Evolutionary conservation across 2,888 invertebrate genomes (phyloP).

Genomic region (Cylindroiulus punctatus): DNA sequence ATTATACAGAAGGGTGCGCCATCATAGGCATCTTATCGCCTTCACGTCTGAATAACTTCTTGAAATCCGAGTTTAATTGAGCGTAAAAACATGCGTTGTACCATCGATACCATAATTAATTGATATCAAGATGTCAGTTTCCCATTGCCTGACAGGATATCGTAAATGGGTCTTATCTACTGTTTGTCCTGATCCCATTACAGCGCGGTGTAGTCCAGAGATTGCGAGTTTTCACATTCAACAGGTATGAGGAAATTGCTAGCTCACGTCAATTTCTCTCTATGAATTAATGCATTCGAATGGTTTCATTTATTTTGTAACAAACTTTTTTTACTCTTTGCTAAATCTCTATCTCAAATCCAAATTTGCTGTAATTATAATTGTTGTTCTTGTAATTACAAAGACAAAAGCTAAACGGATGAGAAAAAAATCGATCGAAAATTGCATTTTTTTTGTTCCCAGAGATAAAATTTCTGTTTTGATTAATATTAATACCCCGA

Average conservation of each 20-base stretch:
- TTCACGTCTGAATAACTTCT: background rate
- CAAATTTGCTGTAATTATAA: background rate
- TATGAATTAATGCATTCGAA: no score
- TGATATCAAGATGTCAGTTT: background rate
- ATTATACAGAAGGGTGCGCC: background rate
- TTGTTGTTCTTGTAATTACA: background rate
- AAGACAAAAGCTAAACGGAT: background rate
- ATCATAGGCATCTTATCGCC: background rate
- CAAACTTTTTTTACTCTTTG: no score
- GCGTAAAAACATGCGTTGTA: background rate
- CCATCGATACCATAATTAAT: conserved; percentile 6
- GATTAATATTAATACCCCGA: conserved; percentile 7
- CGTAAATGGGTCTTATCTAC: background rate
- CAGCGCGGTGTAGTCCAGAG: background rate
- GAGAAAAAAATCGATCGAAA: background rate
- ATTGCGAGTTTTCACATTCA: background rate
- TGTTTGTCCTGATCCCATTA: background rate
- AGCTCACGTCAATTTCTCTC: background rate
- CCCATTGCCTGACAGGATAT: background rate
- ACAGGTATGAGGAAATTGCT: background rate
- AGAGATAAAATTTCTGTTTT: background rate
- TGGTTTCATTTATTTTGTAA: no score
- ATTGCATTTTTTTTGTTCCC: background rate
- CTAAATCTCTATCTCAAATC: background rate
- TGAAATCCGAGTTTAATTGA: conserved; percentile 8